A percentile compares a stretch with the other conserved stretches of the same genome.
Conservation (phyloP, 2,888 invertebrate genomes). For the Hesperia comma region DNA sequence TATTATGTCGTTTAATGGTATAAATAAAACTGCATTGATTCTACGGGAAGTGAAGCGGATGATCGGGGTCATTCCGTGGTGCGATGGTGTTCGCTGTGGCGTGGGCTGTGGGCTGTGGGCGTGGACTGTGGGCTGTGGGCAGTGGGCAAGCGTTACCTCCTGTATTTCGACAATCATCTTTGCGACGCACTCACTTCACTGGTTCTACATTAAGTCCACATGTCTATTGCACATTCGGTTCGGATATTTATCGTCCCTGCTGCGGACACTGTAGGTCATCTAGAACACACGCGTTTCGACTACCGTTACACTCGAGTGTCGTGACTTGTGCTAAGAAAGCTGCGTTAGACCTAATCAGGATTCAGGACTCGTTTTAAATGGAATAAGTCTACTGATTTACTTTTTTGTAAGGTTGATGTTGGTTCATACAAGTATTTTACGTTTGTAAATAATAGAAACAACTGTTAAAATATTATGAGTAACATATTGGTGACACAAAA, state of each 20-base stretch:
- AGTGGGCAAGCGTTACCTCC: conserved; percentile 62
- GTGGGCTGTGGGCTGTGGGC: conserved; percentile 19
- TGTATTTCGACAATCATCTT: conserved; percentile 81
- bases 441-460: too few relatives aligned
- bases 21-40: conserved; percentile 33
- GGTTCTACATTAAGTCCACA: conserved; percentile 45
- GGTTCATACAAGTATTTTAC: too few relatives aligned
- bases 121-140: conserved; percentile 22
- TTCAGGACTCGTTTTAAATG: background rate
- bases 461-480: too few relatives aligned
- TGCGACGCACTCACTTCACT: conserved; percentile 51
- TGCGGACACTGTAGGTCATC: conserved; percentile 1
- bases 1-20: conserved; percentile 16
- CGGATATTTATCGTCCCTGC: conserved; percentile 19
- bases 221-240: conserved; percentile 40
- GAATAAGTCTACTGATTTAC: background rate
- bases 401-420: too few relatives aligned
- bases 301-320: background rate
- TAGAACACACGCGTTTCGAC: conserved; percentile 9
- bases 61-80: conserved; percentile 32
- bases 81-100: conserved; percentile 15
- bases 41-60: conserved; percentile 36
- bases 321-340: background rate
- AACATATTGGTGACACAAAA: too few relatives aligned
- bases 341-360: background rate